Evolutionary conservation across 2,888 invertebrate species (phyloP), one percentile per base, ranked within the genome.

Genomic region (Andrena hattorfiana): DNA sequence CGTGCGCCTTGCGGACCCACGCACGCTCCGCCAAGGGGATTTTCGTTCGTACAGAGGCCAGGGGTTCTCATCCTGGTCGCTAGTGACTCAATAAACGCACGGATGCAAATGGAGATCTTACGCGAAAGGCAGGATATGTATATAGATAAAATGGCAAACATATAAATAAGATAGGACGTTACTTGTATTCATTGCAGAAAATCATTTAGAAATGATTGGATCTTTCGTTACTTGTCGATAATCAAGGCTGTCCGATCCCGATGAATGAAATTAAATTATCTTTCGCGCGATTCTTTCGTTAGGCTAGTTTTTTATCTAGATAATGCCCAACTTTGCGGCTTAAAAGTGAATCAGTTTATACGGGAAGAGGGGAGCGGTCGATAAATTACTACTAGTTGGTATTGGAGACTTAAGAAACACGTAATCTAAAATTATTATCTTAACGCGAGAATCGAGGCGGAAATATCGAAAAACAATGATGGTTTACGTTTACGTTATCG

Each of bases 1-100:
- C 87, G 59, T 87, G 91, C 91, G 90, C 84, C 13, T 30, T 62
- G 6, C 16, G 8, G 16, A 6, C 42, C 35, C 51, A 51, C 13
- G 28, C 49, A 59, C 42, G 54, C 69, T 64, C 81, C 35, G 10
- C 20, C 30, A 20, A 56, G 30, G 64, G 35, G 54, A 42, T 51
- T 56, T 73, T 72, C 49, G 42, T 28, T 72, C 63, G 20, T 8
- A 8, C 51, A 20, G 51, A 2, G 20, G 26, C 23, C 80, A 62
- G 54, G 16, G 83, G 64, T 69, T 68, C 83, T 83, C 83, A 83
- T 42, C 30, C 7, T 0, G 2, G 10, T 1, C n/a, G 16, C 6
- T n/a, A 32, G 26, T n/a, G 54, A 51, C 23, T 59, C 20, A n/a
- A 10, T 2, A 2, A 28, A 16, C n/a, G 64, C 32, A 4, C 16